phyloP scores from a whole-genome alignment of 2,113 vertebrate species.

The Thamnophis sirtalis region DNA sequence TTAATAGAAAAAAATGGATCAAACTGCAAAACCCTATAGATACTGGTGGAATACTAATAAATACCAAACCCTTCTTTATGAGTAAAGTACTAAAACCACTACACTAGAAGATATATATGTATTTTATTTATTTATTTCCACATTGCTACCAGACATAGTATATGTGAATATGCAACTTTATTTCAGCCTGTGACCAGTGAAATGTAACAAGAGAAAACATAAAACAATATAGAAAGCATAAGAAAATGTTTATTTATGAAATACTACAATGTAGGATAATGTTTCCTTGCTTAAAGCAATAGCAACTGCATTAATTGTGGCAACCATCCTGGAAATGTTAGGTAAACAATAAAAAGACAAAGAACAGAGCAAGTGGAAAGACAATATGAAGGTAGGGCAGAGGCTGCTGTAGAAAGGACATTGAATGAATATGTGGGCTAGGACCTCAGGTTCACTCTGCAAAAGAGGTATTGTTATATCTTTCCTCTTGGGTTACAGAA shows the following conservation, averaged over 20 bases:
- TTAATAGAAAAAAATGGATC: not conserved
- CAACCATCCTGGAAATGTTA: not conserved
- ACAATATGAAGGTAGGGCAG: not conserved
- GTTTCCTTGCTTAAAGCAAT: not conserved
- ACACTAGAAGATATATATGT: not conserved
- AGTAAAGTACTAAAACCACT: not conserved
- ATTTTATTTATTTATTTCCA: not conserved
- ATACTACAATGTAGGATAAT: not conserved
- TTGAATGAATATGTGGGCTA: not conserved
- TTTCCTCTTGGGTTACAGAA: not conserved
- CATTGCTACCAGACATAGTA: not conserved
- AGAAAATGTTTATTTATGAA: not conserved
- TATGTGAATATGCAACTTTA: not conserved
- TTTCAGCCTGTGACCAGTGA: not conserved
- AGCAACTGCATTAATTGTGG: not conserved
- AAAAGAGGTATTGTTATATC: not conserved
- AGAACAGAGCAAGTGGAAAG: not conserved
- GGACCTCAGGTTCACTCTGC: not conserved
- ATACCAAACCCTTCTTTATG: not conserved
- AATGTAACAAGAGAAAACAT: not conserved
- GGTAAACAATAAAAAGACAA: not conserved
- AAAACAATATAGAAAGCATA: not conserved
- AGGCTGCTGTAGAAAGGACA: not conserved
- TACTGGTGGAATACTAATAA: not conserved
- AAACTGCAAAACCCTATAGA: not conserved